Evolutionary conservation across 2,888 invertebrate genomes (phyloP), one percentile per base, ranked within the genome.

Genomic region (Acrocyrtus sp.): DNA sequence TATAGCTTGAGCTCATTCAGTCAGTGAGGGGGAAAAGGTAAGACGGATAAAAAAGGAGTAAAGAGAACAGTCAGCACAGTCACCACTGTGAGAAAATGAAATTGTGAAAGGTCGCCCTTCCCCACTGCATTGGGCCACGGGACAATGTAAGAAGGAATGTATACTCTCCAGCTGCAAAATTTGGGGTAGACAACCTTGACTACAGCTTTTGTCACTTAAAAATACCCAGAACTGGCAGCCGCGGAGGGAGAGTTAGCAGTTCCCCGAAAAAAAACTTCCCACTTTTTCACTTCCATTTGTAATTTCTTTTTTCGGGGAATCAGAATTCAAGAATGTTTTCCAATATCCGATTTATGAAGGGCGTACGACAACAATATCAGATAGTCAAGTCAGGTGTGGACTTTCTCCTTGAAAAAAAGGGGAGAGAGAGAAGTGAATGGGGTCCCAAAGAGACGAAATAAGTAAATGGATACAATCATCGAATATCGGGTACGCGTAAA

Each of bases 391-490:
- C 66, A 66, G 56, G 66, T 57, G 41, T n/a, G n/a, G n/a, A n/a
- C n/a, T n/a, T n/a, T n/a, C 17, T 57, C 57, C 41, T 48, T 66
- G 48, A 1, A 56, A 39, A 45, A 22, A 63, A 26, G 41, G 17
- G n/a, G 19, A 54, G 29, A 54, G 22, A 34, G 54, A 43, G 43
- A 53, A 41, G 39, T 62, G 51, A 15, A 15, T 63, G 15, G 48
- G 48, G 27, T n/a, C n/a, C n/a, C n/a, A 24, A 63, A 66, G 39
- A 43, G 48, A 15, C 15, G 22, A 15, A 62, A 24, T 29, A 58
- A 66, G 24, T 65, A 57, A 56, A 48, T 57, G 66, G 41, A 66
- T 66, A 48, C 66, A 66, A 66, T 66, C 66, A 66, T 66, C 66
- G 41, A 39, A 39, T 39, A 39, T 39, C 8, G 8, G 39, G 39